Evolutionary conservation across 2,113 vertebrate species (phyloP), one percentile per base, ranked within the genome.

Genomic region (Syngnathus scovelli): DNA sequence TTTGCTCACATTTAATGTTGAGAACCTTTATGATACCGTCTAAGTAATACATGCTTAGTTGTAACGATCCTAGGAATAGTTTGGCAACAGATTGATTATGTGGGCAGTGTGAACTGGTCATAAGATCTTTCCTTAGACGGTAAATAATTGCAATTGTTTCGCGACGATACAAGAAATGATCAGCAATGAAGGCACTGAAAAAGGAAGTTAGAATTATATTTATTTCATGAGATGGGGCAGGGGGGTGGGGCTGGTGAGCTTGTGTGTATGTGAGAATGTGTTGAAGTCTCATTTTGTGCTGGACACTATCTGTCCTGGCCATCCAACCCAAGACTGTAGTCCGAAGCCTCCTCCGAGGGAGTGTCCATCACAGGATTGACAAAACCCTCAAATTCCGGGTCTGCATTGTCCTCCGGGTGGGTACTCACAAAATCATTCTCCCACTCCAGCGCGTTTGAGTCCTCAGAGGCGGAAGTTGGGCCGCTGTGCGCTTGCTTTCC

Each of bases 381-480:
- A 78, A 98, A 98, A 3, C 96, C 95, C 0, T 93, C 92, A 0
- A 94, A 98, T 59, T 96, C 94, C 0, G 94, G 90, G 43, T 97
- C 95, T 70, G 90, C 92, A 0, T 87, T 91, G 27, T 96, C 94
- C 36, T 98, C 96, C 66, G 91, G 75, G 51, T 92, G 93, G 0
- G 93, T 94, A 9, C 94, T 94, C 21, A 98, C 94, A 69, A 99
- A 98, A 81, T 99, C 97, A 11, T 94, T 96, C 86, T 99, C 97
- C 97, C 97, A 99, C 86, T 99, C 97, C 62, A 98, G 87, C 0
- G 94, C 94, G 0, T 91, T 94, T 55, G 96, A 99, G 38, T 98
- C 96, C 2, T 99, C 97, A 0, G 96, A 98, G 67, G 95, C 89
- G 0, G 97, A 99, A 1, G 95, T 71, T 0, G 93, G 92, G 7